Evolutionary conservation across 2,888 invertebrate genomes (phyloP), one percentile per base, ranked within the genome.

Genomic region (Lepidonotus clava): DNA sequence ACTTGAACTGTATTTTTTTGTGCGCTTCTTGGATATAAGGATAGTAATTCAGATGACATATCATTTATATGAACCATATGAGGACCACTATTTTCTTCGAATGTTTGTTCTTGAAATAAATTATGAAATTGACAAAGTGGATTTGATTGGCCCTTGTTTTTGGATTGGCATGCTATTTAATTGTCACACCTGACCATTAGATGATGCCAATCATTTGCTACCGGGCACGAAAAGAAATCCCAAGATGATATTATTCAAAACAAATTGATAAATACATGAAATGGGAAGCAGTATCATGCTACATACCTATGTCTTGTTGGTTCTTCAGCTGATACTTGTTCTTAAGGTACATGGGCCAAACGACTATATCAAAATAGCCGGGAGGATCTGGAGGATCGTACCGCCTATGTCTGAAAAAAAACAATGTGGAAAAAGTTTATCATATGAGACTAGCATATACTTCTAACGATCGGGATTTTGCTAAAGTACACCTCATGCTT

Each of bases 301-400:
- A n/a, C 87, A 86, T 88, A 93, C 92, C 90, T 80, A 93, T 92
- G 88, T 92, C 91, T 36, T 83, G 83, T 86, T 91, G 91, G 46
- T 89, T 88, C 34, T 88, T 83, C 21, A 92, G 84, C 21, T 86
- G 89, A 86, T 92, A 88, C 56, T 92, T 89, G 89, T 95, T 93
- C 53, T 91, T 89, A 46, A 93, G 88, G 90, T 98, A 97, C 92
- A 96, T 96, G n/a, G 98, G 98, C 98, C 98, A 98, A n/a, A 97
- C 97, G 92, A 97, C 96, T 89, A 94, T 94, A 71, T 98, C 97
- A 95, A 98, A 98, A 95, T 98, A 98, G 0, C 97, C 97, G 0
- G 96, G 96, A 0, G 96, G 95, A 95, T 98, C 98, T 0, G 98
- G 97, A 32, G 98, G 98, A 85, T 96, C 96, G 93, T 98, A 98